phyloP scores from a whole-genome alignment of 2,888 invertebrate genomes.

The Drosophila rellima region DNA sequence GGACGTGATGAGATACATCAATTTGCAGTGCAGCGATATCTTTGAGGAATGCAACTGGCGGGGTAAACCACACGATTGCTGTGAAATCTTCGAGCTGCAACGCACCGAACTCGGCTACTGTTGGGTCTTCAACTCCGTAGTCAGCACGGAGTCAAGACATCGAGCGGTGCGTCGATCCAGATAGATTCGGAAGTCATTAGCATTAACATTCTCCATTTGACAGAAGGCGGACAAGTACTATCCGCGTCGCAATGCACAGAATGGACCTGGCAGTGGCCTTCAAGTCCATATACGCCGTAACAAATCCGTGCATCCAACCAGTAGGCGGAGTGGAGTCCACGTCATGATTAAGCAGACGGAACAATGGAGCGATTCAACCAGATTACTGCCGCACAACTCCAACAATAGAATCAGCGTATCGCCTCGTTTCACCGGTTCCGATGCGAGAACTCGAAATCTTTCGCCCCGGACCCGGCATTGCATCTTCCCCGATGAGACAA shows the following conservation, averaged over 20 bases:
- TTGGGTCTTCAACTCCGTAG: conserved; percentile 86
- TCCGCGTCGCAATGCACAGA: conserved; percentile 76
- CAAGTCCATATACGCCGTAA: conserved; percentile 64
- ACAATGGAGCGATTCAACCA: conserved; percentile 73
- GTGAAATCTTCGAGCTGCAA: conserved; percentile 85
- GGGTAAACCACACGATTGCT: conserved; percentile 84
- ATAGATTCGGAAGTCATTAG: neutral
- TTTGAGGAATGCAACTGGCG: conserved; percentile 86
- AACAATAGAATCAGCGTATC: conserved; percentile 67
- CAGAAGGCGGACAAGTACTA: conserved; percentile 76
- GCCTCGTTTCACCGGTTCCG: conserved; percentile 73
- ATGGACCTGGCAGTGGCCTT: conserved; percentile 81
- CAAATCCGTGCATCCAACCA: conserved; percentile 19
- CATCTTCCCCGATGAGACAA: conserved; percentile 77
- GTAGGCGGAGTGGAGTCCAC: conserved; percentile 58
- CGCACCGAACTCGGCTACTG: conserved; percentile 86
- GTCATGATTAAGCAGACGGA: conserved; percentile 80
- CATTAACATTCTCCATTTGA: no score
- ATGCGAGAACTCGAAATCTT: conserved; percentile 62
- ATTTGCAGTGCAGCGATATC: conserved; percentile 82
- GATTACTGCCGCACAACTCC: conserved; percentile 63
- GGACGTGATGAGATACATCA: conserved; percentile 65
- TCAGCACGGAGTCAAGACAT: conserved; percentile 55
- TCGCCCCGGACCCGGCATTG: conserved; percentile 71
- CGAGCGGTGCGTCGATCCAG: conserved; percentile 53